Evolutionary conservation across 2,888 invertebrate species (phyloP).

Genomic region (Agriopis marginaria): DNA sequence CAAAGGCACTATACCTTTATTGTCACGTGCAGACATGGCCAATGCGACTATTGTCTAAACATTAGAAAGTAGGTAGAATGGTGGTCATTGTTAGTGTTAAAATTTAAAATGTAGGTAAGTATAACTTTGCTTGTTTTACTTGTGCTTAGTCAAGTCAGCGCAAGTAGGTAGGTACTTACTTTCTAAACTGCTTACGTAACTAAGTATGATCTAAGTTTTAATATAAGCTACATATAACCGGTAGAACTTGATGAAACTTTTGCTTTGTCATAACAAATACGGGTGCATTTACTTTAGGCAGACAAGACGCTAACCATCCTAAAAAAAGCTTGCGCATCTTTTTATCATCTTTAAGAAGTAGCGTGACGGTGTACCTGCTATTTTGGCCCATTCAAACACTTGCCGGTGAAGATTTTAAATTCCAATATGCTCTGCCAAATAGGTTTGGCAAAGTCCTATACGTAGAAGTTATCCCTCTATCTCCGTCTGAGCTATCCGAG

Average conservation of each 20-base stretch:
- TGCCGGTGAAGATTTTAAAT: no score
- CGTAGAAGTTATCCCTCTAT: no score
- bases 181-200: conserved; percentile 40
- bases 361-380: no score
- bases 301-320: no score
- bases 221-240: conserved; percentile 15
- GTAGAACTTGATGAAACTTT: not conserved
- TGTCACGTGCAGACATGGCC: not conserved
- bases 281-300: no score
- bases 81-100: conserved; percentile 4
- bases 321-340: no score
- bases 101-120: conserved; percentile 4
- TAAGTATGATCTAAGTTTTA: conserved; percentile 38
- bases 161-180: conserved; percentile 6
- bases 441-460: no score
- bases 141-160: conserved; percentile 3
- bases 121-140: conserved; percentile 8
- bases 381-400: no score
- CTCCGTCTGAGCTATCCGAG: no score
- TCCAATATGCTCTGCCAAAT: no score
- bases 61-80: conserved; percentile 16
- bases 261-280: no score
- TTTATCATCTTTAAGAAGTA: no score
- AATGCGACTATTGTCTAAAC: not conserved
- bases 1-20: not conserved